Base-by-base conservation (phyloP, 30 jellyfish, hydroid and myxozoan genomes). In the Aurelia aurita complex sp. Pacific region DNA sequence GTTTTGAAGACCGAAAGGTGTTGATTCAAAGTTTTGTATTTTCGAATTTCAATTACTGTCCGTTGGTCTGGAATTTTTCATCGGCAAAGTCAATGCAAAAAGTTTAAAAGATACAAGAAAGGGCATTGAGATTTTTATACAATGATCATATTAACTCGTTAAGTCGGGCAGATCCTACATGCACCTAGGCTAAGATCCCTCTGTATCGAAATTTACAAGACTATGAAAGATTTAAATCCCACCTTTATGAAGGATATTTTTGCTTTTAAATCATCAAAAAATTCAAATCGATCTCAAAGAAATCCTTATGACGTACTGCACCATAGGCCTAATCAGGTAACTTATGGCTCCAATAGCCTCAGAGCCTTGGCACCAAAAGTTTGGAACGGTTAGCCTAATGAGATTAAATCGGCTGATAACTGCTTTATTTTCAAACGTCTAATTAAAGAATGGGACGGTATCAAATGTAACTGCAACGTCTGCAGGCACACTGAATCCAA, bases 11-110 rank as follows among this genome's bases (percentile, higher is more conserved):
- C 32, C 67, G 77, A 57, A 69, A 73, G 43, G 64, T 73, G 43
- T 69, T 70, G 36, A 66, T 70, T 29, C 83, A 83, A 29, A 83
- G 72, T 50, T 83, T 70, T 62, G 69, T 55, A 32, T 83, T 17
- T 36, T 72, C 92, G 15, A 83, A 83, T 61, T 83, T 83, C 3
- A 19, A 69, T 14, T 83, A 83, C 38, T 83, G 85, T 36, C 85
- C 85, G 15, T 51, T 83, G 29, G 84, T 83, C 2, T 83, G 92
- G 92, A 35, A 83, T n/a, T 79, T 79, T 33, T 65, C 81, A 64
- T 79, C 89, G n/a, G 35, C 86, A 34, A 76, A 76, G 29, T 76
- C 86, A 9, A 32, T 55, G 71, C 55, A 52, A 29, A 76, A 76
- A 19, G 62, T 76, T 23, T 76, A 76, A 76, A 76, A 70, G 46